Evolutionary conservation across 2,888 invertebrate species (phyloP), one percentile per base, ranked within the genome.

Genomic region (Drosophila pullipes): DNA sequence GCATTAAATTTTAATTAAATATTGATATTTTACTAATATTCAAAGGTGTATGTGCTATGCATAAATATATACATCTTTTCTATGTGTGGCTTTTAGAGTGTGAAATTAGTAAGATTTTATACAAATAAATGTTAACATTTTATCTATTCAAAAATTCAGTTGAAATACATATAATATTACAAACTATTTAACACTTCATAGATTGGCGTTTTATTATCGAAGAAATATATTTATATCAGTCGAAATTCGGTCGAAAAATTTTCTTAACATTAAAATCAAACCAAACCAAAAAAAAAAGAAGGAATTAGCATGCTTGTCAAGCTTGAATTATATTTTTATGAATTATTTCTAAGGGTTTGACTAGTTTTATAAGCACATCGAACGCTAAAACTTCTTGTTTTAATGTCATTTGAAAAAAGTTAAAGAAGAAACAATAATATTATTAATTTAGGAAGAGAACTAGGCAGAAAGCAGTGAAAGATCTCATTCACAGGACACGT

Each of bases 1-100:
- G 54, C 66, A 66, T 80, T 67, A 68, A 71, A 75, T 82, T 77
- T 76, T 76, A 82, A 81, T 82, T 78, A 81, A 78, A 71, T 82
- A 68, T 65, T 78, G 35, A 67, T 69, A 60, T 64, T 37, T 57
- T 16, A 16, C 41, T 44, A 55, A 78, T 63, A 58, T 62, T 30
- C 53, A 57, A 57, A 62, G 47, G 52, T 53, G 35, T 35, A 57
- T 33, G 25, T 16, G 13, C 35, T 18, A 5, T 22, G 28, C 28
- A 16, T n/a, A 16, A 49, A 62, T 54, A 67, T 31, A 22, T 16
- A 47, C 16, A 16, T 47, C 22, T 30, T 37, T 25, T 55, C 39
- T n/a, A 4, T 13, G 18, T 22, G 25, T 13, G 18, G 39, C 28
- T 30, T 41, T 57, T 13, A 16, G n/a, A 57, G 41, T 1, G 18